Base-by-base conservation (phyloP, 2,113 vertebrate genomes). In the Urocynchramus pylzowi region DNA sequence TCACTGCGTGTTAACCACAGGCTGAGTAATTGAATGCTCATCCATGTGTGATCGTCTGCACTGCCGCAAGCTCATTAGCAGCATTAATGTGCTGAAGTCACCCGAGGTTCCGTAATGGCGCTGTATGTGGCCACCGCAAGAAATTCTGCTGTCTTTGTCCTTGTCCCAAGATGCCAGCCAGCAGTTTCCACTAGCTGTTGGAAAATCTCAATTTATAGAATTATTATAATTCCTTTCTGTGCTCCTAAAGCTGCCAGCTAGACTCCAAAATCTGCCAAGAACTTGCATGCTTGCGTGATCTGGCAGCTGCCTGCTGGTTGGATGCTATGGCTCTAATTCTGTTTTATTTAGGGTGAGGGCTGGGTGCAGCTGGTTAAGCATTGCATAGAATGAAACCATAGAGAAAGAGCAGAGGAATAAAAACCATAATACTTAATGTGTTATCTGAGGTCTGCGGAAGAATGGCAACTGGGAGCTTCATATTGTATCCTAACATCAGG, bases 21-120 rank as follows among this genome's bases (percentile, higher is more conserved):
- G 57, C n/a, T 93, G 91, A 95, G 77, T 96, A 93, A 95, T 26
- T 91, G 77, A 68, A 75, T 85, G 81, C 65, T 94, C 78, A 91
- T 57, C 91, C 89, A 53, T 73, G 77, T 53, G 91, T 91, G 81
- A 94, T 59, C 0, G 3, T 54, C 52, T 41, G 45, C 4, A 4
- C 35, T 60, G 81, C 69, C 2, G 0, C 74, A 63, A 64, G 77
- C 93, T 96, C 84, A 56, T 94, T 94, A 76, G 68, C 59, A 41
- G 70, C 71, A 65, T 79, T 77, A 61, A 41, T 1, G 12, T 75
- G 89, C 60, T 87, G 89, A 93, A 78, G 77, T 89, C 77, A 89
- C 74, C 49, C 49, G 0, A 75, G 80, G 24, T 60, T 91, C 81
- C 0, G 0, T 35, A 67, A 28, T 12, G 35, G 23, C 64, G 41